Evolutionary conservation across 2,888 invertebrate species (phyloP).

Genomic region (Xestia rhomboidea): DNA sequence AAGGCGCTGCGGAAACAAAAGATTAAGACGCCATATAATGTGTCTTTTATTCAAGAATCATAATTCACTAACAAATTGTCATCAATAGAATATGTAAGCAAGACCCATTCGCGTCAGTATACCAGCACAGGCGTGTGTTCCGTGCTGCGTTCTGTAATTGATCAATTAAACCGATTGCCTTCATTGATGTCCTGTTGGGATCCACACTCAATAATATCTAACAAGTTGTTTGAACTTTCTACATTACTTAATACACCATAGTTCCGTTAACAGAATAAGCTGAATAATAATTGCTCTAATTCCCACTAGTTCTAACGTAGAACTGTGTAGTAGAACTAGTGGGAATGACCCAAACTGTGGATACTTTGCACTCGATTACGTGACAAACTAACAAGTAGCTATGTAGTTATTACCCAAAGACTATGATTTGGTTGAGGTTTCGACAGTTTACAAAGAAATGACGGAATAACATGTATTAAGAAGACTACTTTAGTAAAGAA

Average conservation of each 20-base stretch:
- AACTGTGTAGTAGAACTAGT: too few relatives aligned
- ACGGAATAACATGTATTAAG: not conserved
- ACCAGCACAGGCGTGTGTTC: not conserved
- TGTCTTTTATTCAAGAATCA: not conserved
- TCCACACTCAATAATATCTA: conserved; percentile 37
- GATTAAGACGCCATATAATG: not conserved
- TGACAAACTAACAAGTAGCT: not conserved
- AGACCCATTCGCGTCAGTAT: not conserved
- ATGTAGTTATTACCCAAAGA: not conserved
- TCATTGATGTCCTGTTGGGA: conserved; percentile 62
- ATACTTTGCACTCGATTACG: not conserved
- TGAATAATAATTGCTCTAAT: not conserved
- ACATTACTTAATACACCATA: not conserved
- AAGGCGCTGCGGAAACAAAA: not conserved
- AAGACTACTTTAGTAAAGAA: not conserved
- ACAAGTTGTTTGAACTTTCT: conserved; percentile 26
- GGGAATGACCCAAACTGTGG: too few relatives aligned
- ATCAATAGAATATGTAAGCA: not conserved
- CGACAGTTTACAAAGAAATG: not conserved
- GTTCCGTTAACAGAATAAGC: not conserved
- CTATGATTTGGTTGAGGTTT: not conserved
- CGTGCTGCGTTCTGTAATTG: conserved; percentile 39
- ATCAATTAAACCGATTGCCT: conserved; percentile 66
- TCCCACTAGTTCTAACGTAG: too few relatives aligned
- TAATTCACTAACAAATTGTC: not conserved